Base-by-base conservation (phyloP, 1,140 invertebrate genomes). In the Leptinotarsa undecemlineata region DNA sequence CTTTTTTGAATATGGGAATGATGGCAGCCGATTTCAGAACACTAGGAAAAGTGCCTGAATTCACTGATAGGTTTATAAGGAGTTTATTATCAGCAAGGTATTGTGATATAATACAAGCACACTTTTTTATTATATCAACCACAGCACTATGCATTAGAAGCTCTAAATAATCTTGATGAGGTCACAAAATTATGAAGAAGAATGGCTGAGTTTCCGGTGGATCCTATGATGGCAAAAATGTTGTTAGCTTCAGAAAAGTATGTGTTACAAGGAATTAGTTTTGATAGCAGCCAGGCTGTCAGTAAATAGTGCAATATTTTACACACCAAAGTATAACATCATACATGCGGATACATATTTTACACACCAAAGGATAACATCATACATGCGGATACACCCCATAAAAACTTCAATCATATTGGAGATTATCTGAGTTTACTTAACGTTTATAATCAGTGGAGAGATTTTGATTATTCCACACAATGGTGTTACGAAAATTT, bases 401-500 rank as follows among this genome's bases (percentile, higher is more conserved):
- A 97, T 48, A 98, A 98, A 85, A 98, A 98, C 85, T 98, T 98
- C 83, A 97, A 98, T 84, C 90, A 94, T 76, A 89, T 90, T 17
- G 93, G 98, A 2, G 98, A 99, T 88, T 98, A 99, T 87, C 86
- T 99, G 13, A 97, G 95, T 17, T 87, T 99, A 23, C 87, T 99
- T 74, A 99, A 98, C 88, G 94, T 99, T 57, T 99, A 98, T 82
- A 97, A 97, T 86, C 96, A 97, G 82, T 98, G 97, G 96, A 91
- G 91, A n/a, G 95, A 96, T 76, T 93, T 94, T 0, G 95, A 96
- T 76, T 97, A 92, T 84, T 97, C 95, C 47, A 95, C 94, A 0
- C 96, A 98, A 84, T 99, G 98, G 98, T 99, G 98, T 86, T 98
- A 96, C 82, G 98, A 99, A 87, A 99, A 99, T 87, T 99, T 96